A percentile compares a stretch with the other conserved stretches of the same genome.
These are phyloP conservation scores for Chironomus tepperi DNA, from an alignment of 1,140 invertebrate genomes.

Conservation along the genomic window DNA sequence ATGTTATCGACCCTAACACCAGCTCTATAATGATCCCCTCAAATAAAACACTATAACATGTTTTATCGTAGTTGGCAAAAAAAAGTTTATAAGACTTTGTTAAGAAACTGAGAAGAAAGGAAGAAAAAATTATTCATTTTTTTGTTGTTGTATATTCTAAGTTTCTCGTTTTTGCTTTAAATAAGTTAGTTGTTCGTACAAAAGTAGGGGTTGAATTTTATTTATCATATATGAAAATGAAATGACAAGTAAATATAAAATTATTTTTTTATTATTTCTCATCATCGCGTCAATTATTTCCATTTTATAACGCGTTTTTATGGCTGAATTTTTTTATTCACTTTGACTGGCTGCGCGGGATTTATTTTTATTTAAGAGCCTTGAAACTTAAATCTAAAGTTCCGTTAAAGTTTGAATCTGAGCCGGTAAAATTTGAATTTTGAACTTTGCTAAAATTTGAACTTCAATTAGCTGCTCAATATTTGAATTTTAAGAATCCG, in stretches of 20 bases:
- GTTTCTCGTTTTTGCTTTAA: background rate
- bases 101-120: background rate
- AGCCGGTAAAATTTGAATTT: no score
- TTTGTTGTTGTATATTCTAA: background rate
- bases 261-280: background rate
- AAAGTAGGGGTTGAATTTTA: background rate
- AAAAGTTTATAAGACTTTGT: background rate
- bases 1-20: background rate
- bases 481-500: no score
- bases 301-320: no score
- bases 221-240: conserved; percentile 3
- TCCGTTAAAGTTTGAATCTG: no score
- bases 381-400: no score
- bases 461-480: no score
- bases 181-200: background rate
- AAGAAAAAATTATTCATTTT: background rate
- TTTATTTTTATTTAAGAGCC: no score
- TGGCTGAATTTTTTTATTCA: no score
- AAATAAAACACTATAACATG: conserved; percentile 9
- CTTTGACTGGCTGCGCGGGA: no score
- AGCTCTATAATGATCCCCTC: background rate
- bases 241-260: conserved; percentile 11
- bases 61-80: background rate
- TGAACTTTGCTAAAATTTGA: no score
- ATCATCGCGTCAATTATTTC: conserved; percentile 1